Evolutionary conservation across 1,140 invertebrate genomes (phyloP).

Genomic region (Zeugodacus cucurbitae): DNA sequence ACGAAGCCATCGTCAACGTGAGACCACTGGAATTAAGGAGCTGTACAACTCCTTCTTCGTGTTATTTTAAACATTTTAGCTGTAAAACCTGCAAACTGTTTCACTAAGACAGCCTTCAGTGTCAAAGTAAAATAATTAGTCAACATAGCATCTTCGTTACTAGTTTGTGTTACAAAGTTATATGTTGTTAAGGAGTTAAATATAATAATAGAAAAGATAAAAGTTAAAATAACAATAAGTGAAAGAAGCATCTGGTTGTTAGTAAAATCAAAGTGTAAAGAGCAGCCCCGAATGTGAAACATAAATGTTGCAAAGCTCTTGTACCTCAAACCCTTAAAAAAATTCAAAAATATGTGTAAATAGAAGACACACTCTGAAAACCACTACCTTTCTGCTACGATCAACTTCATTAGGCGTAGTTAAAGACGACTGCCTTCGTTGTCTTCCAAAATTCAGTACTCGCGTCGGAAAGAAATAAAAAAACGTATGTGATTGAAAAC

Average conservation of each 20-base stretch:
- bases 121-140: slow-evolving; percentile 4
- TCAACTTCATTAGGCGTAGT: not conserved
- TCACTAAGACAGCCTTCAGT: slow-evolving; percentile 42
- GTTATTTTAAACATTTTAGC: slow-evolving; percentile 75
- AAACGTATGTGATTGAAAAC: not conserved
- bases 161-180: slow-evolving; percentile 19
- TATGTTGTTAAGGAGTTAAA: slow-evolving; percentile 18
- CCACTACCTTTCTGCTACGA: too few species aligned
- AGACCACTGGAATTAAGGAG: slow-evolving; percentile 85
- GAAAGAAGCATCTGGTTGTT: not conserved
- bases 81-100: slow-evolving; percentile 29
- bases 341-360: not conserved
- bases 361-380: not conserved
- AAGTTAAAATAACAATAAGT: slow-evolving; percentile 42
- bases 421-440: not conserved
- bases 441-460: not conserved
- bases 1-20: slow-evolving; percentile 81
- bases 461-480: slow-evolving; percentile 22
- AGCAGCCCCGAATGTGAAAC: not conserved
- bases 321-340: not conserved
- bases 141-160: not conserved
- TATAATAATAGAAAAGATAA: slow-evolving; percentile 37
- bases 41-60: slow-evolving; percentile 87
- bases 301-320: not conserved
- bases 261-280: not conserved